phyloP scores from a whole-genome alignment of 2,888 invertebrate genomes.

The Ceratothoa steindachneri region DNA sequence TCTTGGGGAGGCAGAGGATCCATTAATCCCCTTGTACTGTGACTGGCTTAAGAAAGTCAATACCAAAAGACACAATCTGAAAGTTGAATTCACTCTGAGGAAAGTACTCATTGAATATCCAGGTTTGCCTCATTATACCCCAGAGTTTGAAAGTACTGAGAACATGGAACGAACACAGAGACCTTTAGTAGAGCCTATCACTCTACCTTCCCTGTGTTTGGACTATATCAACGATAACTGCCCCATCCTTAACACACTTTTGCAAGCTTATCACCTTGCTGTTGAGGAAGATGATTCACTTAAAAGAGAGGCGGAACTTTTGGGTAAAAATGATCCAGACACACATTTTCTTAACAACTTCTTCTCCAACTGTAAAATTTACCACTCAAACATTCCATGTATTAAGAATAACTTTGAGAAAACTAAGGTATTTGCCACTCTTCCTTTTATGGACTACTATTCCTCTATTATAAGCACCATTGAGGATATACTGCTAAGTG shows the following conservation, averaged over 20 bases:
- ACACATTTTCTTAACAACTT: background rate
- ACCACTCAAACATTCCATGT: background rate
- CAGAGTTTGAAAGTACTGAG: background rate
- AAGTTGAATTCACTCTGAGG: background rate
- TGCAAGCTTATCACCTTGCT: background rate
- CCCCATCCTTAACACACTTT: background rate
- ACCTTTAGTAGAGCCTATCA: background rate
- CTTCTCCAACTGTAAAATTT: background rate
- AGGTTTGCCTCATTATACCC: background rate
- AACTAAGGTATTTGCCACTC: background rate
- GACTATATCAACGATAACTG: background rate
- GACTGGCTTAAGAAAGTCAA: background rate
- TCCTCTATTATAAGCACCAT: background rate
- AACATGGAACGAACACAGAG: background rate
- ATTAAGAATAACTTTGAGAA: background rate
- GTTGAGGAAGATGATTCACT: background rate
- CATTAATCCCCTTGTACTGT: background rate
- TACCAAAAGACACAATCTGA: background rate
- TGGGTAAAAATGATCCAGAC: background rate
- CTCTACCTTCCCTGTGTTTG: background rate
- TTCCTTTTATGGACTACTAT: background rate
- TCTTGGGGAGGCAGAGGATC: background rate
- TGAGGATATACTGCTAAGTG: background rate
- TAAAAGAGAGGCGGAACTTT: background rate
- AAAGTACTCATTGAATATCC: background rate